These are phyloP conservation scores for Eubasilissa splendida DNA, from an alignment of 2,888 invertebrate species.

Conservation along the genomic window DNA sequence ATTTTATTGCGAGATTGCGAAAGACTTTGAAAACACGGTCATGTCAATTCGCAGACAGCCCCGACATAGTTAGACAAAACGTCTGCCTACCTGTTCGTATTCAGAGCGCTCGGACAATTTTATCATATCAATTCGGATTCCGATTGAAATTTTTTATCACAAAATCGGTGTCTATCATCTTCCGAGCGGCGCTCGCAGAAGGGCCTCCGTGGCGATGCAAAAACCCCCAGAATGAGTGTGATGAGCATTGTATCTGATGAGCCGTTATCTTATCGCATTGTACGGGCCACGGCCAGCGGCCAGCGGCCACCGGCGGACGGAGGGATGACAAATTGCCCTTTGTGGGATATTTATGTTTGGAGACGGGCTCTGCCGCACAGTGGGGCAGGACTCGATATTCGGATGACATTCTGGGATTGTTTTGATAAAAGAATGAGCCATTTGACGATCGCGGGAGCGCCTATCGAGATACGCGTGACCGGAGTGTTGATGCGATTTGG, in stretches of 20 bases:
- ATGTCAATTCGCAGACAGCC: no score
- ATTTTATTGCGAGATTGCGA: no score
- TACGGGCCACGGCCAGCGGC: not conserved
- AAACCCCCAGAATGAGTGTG: constrained; percentile 45
- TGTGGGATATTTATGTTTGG: constrained; percentile 42
- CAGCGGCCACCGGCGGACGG: constrained; percentile 29
- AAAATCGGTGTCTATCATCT: constrained; percentile 52
- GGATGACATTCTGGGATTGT: no score
- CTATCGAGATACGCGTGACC: no score
- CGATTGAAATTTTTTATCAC: constrained; percentile 42
- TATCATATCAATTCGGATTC: constrained; percentile 43
- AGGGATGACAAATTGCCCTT: constrained; percentile 43
- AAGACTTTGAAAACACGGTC: no score
- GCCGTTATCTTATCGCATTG: constrained; percentile 24
- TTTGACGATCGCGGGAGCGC: no score
- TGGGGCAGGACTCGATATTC: not conserved
- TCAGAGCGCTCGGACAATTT: constrained; percentile 34
- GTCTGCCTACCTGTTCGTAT: constrained; percentile 30
- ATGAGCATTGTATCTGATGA: constrained; percentile 39
- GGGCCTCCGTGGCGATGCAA: constrained; percentile 23
- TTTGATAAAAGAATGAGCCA: no score
- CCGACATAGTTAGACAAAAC: not conserved
- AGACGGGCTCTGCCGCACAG: not conserved
- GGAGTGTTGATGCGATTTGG: no score
- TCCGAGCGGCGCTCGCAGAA: constrained; percentile 37